Conservation (phyloP, 2,113 vertebrate genomes). For the Engystomops pustulosus region DNA sequence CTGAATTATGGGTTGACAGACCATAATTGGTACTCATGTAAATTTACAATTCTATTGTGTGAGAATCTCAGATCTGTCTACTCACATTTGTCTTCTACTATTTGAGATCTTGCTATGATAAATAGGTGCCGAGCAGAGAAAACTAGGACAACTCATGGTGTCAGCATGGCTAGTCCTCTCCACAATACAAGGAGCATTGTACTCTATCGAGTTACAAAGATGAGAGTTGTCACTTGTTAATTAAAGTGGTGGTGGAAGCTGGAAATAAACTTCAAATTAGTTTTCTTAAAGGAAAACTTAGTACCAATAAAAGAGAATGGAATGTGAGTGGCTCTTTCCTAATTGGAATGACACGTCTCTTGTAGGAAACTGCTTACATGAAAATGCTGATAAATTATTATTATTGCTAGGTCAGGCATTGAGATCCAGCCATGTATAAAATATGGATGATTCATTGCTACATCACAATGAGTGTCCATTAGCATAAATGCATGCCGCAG, state of each 20-base stretch:
- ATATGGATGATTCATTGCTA: constrained; percentile 2
- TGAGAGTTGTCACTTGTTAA: constrained; percentile 41
- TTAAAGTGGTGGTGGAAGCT: constrained; percentile 9
- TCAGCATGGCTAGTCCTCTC: not conserved
- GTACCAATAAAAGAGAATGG: constrained; percentile 5
- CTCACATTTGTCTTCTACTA: constrained; percentile 17
- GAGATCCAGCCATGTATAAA: constrained; percentile 35
- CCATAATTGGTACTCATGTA: constrained; percentile 14
- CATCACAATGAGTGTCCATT: constrained; percentile 3
- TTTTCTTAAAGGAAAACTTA: not conserved
- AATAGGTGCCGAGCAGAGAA: constrained; percentile 33
- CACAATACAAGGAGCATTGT: constrained; percentile 32
- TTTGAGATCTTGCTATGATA: not conserved
- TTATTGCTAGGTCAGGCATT: constrained; percentile 30
- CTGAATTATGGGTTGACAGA: not conserved
- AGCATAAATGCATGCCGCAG: constrained; percentile 12
- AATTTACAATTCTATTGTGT: constrained; percentile 8
- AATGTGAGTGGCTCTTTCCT: constrained; percentile 11
- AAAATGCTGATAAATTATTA: constrained; percentile 25
- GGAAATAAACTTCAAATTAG: constrained; percentile 25
- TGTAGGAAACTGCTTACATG: constrained; percentile 9
- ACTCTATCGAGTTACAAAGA: constrained; percentile 18
- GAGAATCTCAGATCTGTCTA: constrained; percentile 22
- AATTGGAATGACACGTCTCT: constrained; percentile 31
- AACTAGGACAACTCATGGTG: constrained; percentile 27